Evolutionary conservation across 2,797 vertebrate species (phyloP).

Genomic region (Valencia hispanica): DNA sequence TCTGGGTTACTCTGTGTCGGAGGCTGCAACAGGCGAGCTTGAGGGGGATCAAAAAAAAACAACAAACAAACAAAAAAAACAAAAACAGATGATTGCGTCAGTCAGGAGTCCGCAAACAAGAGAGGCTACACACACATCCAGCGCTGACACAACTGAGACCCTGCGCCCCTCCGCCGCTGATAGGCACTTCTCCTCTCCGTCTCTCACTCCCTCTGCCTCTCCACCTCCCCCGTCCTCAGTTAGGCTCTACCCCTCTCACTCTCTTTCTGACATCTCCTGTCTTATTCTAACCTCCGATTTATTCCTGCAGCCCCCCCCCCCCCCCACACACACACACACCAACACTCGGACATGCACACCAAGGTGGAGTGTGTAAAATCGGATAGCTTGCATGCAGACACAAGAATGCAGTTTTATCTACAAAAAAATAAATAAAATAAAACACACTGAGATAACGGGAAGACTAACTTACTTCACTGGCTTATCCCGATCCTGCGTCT

Average conservation of each 20-base stretch:
- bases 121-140: constrained; percentile 77
- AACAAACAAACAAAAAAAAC: constrained; percentile 7
- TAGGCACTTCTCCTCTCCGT: constrained; percentile 69
- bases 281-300: constrained; percentile 43
- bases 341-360: not conserved
- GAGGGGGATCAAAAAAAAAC: constrained; percentile 76
- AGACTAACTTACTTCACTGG: constrained; percentile 74
- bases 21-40: constrained; percentile 94
- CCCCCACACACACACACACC: no score
- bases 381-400: not conserved
- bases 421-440: no score
- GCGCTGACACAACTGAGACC: constrained; percentile 84
- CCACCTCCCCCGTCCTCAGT: constrained; percentile 28
- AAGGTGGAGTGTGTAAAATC: not conserved
- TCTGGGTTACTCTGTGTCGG: constrained; percentile 77
- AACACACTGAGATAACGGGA: constrained; percentile 8
- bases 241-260: constrained; percentile 21
- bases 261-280: constrained; percentile 59
- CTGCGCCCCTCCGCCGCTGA: constrained; percentile 76
- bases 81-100: constrained; percentile 89
- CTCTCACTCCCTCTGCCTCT: constrained; percentile 37
- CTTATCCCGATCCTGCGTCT: constrained; percentile 66
- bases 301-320: constrained; percentile 9
- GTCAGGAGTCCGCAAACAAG: constrained; percentile 88
- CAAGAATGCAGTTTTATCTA: not conserved